Evolutionary conservation across 2,113 vertebrate genomes (phyloP).

Genomic region (Thryonomys swinderianus): DNA sequence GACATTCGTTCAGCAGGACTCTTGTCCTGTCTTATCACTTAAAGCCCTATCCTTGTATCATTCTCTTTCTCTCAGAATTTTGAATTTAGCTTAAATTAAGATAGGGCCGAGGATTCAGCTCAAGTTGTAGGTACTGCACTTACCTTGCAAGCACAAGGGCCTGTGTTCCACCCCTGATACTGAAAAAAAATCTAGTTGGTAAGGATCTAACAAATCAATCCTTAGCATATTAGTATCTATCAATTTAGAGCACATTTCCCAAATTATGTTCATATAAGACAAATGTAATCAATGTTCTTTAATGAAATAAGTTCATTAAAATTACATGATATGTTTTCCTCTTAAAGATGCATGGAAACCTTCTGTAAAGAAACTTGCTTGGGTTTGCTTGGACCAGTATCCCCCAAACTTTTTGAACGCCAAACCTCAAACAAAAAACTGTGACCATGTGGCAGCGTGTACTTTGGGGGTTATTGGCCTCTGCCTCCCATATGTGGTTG

Average conservation of each 20-base stretch:
- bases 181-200: background rate
- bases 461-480: constrained; percentile 50
- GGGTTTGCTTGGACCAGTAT: constrained; percentile 28
- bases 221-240: background rate
- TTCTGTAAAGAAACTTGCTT: constrained; percentile 25
- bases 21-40: background rate
- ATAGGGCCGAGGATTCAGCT: too few relatives aligned
- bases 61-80: constrained; percentile 4
- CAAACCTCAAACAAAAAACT: background rate
- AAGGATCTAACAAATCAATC: constrained; percentile 31
- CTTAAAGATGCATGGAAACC: constrained; percentile 9
- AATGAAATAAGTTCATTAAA: constrained; percentile 20
- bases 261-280: constrained; percentile 24
- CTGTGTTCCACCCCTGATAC: too few relatives aligned
- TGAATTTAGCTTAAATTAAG: background rate
- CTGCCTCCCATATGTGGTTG: constrained; percentile 57
- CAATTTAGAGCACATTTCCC: constrained; percentile 36
- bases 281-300: constrained; percentile 40
- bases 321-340: background rate
- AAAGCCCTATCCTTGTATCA: background rate
- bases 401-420: constrained; percentile 44
- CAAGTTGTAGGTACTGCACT: too few relatives aligned
- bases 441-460: constrained; percentile 42
- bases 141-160: too few relatives aligned
- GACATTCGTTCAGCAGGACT: background rate